Evolutionary conservation across 2,113 vertebrate genomes (phyloP).

Genomic region (Clinocottus analis): DNA sequence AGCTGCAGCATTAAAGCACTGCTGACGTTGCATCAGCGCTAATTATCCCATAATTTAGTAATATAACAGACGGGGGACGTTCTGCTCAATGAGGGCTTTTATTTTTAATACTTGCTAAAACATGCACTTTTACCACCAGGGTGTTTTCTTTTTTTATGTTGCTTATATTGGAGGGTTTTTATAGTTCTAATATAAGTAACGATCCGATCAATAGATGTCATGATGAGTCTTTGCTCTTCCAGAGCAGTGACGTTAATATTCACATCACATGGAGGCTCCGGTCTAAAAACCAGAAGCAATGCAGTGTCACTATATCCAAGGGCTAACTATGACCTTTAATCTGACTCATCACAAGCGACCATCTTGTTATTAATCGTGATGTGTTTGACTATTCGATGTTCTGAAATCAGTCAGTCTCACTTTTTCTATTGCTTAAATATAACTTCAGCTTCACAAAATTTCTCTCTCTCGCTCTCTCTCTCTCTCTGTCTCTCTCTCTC

Average conservation of each 20-base stretch:
- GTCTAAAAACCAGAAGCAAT: too few relatives aligned
- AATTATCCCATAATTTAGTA: not conserved
- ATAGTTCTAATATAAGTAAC: not conserved
- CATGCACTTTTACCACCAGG: not conserved
- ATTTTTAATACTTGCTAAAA: not conserved
- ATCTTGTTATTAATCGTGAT: not conserved
- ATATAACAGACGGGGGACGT: not conserved
- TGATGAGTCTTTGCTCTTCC: not conserved
- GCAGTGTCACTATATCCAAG: not conserved
- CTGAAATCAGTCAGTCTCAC: not conserved
- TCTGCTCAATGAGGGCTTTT: not conserved
- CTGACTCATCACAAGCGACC: not conserved
- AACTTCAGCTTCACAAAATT: not conserved
- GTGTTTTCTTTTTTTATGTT: not conserved
- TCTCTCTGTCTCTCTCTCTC: too few relatives aligned
- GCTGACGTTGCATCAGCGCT: not conserved
- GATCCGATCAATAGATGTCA: not conserved
- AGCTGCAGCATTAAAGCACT: not conserved
- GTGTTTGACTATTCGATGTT: not conserved
- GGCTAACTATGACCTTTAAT: not conserved
- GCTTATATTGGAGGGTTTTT: not conserved
- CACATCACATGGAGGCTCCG: not conserved
- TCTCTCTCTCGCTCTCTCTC: too few relatives aligned
- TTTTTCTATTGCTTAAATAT: not conserved
- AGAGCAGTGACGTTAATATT: not conserved